Evolutionary conservation across 2,113 vertebrate genomes (phyloP).

Genomic region (Psophia crepitans): DNA sequence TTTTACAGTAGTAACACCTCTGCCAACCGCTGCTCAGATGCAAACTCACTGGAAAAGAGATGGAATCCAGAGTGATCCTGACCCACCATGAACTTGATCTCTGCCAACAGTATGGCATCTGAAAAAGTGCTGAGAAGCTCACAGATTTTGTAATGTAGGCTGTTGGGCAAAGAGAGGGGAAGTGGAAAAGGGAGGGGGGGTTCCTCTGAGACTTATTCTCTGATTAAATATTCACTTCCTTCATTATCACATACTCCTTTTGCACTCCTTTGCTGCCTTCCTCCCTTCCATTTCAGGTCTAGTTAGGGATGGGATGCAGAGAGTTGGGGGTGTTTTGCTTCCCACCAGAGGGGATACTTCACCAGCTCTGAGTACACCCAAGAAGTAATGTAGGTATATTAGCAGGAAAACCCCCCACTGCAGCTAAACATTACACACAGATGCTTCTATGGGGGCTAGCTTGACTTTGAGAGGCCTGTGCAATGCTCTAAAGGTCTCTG

Average conservation of each 20-base stretch:
- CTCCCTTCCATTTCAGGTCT: not conserved
- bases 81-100: not conserved
- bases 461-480: not conserved
- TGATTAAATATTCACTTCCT: not conserved
- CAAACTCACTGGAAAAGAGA: not conserved
- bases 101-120: not conserved
- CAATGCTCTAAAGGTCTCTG: not conserved
- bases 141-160: not conserved
- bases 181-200: not conserved
- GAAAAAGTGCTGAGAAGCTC: not conserved
- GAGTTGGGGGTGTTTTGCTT: too few species aligned
- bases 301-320: not conserved
- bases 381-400: not conserved
- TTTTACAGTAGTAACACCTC: not conserved
- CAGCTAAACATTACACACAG: not conserved
- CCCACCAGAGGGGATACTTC: not conserved
- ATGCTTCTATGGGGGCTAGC: not conserved
- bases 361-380: not conserved
- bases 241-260: not conserved
- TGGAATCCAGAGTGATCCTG: not conserved
- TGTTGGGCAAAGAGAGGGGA: not conserved
- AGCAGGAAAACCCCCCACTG: not conserved
- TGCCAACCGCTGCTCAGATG: not conserved
- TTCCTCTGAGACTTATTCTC: not conserved
- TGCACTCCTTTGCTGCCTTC: not conserved